Percentiles rank a stretch among this genome's conserved stretches.
Evolutionary conservation across 2,113 vertebrate species (phyloP).

Genomic region (Ictalurus punctatus): DNA sequence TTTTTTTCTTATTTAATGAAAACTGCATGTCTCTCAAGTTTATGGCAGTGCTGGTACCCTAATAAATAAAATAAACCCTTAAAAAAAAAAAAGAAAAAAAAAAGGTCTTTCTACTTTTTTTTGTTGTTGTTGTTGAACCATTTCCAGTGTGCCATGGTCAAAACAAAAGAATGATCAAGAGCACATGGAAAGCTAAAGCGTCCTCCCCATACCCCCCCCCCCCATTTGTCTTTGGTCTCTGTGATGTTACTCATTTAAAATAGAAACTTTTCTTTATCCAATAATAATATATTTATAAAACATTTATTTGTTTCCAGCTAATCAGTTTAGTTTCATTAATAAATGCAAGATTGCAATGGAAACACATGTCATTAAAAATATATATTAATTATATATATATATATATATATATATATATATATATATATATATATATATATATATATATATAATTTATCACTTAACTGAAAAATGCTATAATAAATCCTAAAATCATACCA

Average conservation of each 20-base stretch:
- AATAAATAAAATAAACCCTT: not conserved
- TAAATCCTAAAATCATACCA: not conserved
- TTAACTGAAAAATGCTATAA: not conserved
- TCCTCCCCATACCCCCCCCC: too few species aligned
- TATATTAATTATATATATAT: too few species aligned
- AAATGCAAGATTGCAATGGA: not conserved
- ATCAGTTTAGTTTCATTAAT: not conserved
- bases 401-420: not conserved
- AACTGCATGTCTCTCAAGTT: not conserved
- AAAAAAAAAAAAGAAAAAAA: too few species aligned
- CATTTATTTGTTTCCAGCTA: not conserved
- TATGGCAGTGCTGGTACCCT: not conserved
- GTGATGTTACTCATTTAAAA: not conserved
- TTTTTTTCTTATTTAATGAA: slow-evolving; percentile 3
- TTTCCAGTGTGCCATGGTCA: not conserved
- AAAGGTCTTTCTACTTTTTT: not conserved
- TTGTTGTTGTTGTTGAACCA: too few species aligned
- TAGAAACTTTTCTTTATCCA: not conserved
- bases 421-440: not conserved
- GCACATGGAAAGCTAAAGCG: not conserved
- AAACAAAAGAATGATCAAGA: slow-evolving; percentile 19
- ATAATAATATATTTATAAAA: not conserved
- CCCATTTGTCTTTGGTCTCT: not conserved
- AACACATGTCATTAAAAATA: not conserved
- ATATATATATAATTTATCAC: not conserved